These are phyloP conservation scores for Chiroxiphia lanceolata DNA, from an alignment of 2,797 vertebrate species.

Conservation along the genomic window DNA sequence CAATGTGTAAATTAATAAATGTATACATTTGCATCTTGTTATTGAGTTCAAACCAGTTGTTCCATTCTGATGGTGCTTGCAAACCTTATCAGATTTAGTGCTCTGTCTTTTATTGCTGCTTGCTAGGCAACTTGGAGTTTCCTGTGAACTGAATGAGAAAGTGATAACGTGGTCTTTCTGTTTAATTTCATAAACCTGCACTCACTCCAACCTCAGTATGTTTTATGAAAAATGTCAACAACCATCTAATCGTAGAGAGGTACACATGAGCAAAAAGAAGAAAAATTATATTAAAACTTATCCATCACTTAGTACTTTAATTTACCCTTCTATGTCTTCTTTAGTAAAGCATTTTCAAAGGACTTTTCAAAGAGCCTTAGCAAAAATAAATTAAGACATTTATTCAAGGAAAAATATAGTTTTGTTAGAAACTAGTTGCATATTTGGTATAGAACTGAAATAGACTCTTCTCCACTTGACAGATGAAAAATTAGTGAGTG, in stretches of 20 bases:
- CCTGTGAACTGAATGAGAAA: conserved; percentile 3
- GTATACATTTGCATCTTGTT: neutral
- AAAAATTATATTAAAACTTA: neutral
- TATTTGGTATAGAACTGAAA: neutral
- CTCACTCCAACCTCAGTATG: neutral
- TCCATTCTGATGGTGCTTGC: neutral
- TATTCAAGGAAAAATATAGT: neutral
- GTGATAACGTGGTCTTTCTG: neutral
- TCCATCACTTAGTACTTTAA: neutral
- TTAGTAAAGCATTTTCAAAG: neutral
- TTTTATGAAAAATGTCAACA: conserved; percentile 5
- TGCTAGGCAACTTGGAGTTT: neutral
- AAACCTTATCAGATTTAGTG: neutral
- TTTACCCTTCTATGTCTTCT: neutral
- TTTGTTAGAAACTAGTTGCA: neutral
- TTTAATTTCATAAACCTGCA: neutral
- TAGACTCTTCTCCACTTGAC: neutral
- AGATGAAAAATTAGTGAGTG: conserved; percentile 1
- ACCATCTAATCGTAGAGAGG: neutral
- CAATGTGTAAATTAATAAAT: neutral
- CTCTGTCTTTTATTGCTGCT: neutral
- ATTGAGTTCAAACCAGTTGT: neutral
- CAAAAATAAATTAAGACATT: neutral
- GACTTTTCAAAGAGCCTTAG: neutral
- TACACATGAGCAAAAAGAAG: neutral